phyloP scores from a whole-genome alignment of 2,888 invertebrate species.

The Pseudococcus longispinus region DNA sequence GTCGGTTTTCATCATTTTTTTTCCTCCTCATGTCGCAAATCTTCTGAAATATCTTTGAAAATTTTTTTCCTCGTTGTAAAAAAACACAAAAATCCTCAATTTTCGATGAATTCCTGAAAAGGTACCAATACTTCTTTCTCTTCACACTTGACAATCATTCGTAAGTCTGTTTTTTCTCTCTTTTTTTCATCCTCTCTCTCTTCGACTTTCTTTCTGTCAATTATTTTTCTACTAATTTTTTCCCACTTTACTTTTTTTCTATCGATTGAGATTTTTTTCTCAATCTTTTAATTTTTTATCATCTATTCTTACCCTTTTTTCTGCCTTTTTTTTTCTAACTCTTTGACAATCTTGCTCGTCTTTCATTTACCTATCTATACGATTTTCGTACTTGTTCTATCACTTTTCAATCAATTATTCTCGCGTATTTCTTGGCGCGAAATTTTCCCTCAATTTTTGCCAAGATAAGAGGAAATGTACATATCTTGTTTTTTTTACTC shows the following conservation, averaged over 20 bases:
- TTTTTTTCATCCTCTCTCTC: neutral
- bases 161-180: constrained; percentile 49
- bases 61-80: neutral
- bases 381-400: neutral
- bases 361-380: constrained; percentile 23
- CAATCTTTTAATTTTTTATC: constrained; percentile 15
- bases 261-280: constrained; percentile 26
- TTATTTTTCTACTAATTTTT: constrained; percentile 30
- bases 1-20: constrained; percentile 12
- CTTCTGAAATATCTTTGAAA: neutral
- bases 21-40: neutral
- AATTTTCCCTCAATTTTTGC: neutral
- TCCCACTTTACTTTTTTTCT: neutral
- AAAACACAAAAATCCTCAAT: neutral
- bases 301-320: constrained; percentile 13
- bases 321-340: neutral
- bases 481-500: neutral
- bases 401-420: neutral
- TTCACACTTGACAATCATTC: constrained; percentile 52
- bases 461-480: neutral
- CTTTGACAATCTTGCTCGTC: constrained; percentile 52
- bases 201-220: constrained; percentile 15
- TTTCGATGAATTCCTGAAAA: constrained; percentile 44
- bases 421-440: neutral
- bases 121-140: constrained; percentile 12